Evolutionary conservation across 2,797 vertebrate genomes (phyloP).

Genomic region (Poecilia velifera): DNA sequence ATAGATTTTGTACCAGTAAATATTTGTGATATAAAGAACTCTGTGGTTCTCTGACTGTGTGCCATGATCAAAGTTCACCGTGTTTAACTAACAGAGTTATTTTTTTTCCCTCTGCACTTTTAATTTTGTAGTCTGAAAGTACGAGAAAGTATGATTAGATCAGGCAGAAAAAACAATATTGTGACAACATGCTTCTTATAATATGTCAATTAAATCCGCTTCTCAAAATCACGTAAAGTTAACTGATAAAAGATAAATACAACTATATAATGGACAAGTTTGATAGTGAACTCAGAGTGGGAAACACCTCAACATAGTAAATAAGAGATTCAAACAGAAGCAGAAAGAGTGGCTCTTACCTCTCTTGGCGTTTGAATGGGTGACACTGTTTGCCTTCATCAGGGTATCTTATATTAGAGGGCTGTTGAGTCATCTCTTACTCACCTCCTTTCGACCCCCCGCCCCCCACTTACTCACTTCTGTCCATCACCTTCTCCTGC

Average conservation of each 20-base stretch:
- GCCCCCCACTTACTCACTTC: slow-evolving; percentile 45
- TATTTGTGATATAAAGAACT: slow-evolving; percentile 49
- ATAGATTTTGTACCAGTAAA: slow-evolving; percentile 41
- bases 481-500: slow-evolving; percentile 34
- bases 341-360: slow-evolving; percentile 74
- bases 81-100: neutral
- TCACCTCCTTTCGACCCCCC: slow-evolving; percentile 72
- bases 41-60: slow-evolving; percentile 25
- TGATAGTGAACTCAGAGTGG: neutral
- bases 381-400: slow-evolving; percentile 72
- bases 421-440: slow-evolving; percentile 85
- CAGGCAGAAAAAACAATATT: neutral
- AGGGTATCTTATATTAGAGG: slow-evolving; percentile 80
- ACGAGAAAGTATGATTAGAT: neutral
- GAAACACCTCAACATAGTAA: neutral
- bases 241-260: neutral
- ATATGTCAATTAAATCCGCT: neutral
- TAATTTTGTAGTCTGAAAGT: neutral
- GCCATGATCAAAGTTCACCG: slow-evolving; percentile 59
- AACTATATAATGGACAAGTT: slow-evolving; percentile 2
- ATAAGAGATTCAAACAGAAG: slow-evolving; percentile 23
- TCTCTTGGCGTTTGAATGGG: slow-evolving; percentile 58
- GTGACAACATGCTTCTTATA: neutral
- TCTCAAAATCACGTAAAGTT: neutral
- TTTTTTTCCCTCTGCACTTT: neutral